Conservation (phyloP, 64 coral and sea anemone genomes). For the Platygyra sinensis region DNA sequence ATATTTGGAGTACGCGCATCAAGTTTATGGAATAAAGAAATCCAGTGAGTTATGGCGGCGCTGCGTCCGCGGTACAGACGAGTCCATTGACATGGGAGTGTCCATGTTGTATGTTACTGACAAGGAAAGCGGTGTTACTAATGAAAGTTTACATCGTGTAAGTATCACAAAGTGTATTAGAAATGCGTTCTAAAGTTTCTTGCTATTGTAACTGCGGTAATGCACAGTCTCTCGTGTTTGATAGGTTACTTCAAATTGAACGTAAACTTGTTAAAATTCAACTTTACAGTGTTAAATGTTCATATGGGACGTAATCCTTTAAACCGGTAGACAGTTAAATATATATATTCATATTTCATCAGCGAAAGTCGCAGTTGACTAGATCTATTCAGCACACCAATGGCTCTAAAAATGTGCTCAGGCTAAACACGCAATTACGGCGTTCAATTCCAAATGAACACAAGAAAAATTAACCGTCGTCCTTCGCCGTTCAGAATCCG, state of each 20-base stretch:
- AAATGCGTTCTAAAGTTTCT: neutral
- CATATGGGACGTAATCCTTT: too few relatives aligned
- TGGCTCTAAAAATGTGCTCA: too few relatives aligned
- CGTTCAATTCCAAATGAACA: too few relatives aligned
- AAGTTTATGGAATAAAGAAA: conserved; percentile 33
- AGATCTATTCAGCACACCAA: too few relatives aligned
- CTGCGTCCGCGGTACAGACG: conserved; percentile 20
- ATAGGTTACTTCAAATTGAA: neutral
- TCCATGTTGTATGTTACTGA: conserved; percentile 24
- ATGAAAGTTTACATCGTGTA: conserved; percentile 26
- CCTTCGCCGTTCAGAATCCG: too few relatives aligned
- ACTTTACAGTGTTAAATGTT: neutral
- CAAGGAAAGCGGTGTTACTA: conserved; percentile 17
- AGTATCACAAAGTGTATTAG: neutral
- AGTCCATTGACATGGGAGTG: conserved; percentile 24
- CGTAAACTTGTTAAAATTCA: neutral
- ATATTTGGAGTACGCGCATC: neutral
- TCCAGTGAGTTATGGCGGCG: conserved; percentile 33
- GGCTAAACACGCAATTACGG: too few relatives aligned
- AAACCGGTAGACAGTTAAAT: too few relatives aligned
- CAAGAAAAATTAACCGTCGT: too few relatives aligned
- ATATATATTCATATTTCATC: too few relatives aligned
- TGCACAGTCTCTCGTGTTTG: neutral
- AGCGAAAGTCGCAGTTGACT: too few relatives aligned
- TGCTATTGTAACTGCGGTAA: neutral